These are phyloP conservation scores for Pangasius djambal DNA, from an alignment of 2,797 vertebrate genomes.

Conservation along the genomic window DNA sequence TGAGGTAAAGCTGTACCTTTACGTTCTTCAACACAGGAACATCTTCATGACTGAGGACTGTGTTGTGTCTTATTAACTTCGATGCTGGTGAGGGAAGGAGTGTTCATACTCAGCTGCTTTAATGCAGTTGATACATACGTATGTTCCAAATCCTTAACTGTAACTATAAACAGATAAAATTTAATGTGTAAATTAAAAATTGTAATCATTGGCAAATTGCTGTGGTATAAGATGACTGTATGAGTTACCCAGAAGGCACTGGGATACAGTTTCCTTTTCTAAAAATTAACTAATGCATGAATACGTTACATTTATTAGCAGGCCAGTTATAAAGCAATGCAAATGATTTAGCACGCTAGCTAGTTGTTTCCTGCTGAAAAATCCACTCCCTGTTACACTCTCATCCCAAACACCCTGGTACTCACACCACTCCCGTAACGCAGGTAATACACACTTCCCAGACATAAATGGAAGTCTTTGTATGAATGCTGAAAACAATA, in stretches of 20 bases:
- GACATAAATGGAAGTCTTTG: background rate
- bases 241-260: background rate
- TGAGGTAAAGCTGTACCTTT: background rate
- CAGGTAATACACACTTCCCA: constrained; percentile 9
- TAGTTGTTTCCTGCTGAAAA: background rate
- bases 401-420: background rate
- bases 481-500: background rate
- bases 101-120: background rate
- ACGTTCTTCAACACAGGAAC: background rate
- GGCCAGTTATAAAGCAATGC: background rate
- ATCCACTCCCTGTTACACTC: background rate
- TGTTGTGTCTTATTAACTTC: no score
- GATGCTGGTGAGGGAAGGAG: background rate
- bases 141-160: background rate
- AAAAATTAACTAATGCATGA: background rate
- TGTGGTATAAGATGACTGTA: background rate
- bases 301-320: background rate
- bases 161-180: background rate
- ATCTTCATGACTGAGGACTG: no score
- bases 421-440: background rate
- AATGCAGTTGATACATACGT: background rate
- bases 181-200: background rate
- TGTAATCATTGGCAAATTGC: background rate
- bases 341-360: background rate
- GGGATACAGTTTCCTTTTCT: background rate